These are phyloP conservation scores for Agrotis puta DNA, from an alignment of 2,888 invertebrate species.

Conservation along the genomic window DNA sequence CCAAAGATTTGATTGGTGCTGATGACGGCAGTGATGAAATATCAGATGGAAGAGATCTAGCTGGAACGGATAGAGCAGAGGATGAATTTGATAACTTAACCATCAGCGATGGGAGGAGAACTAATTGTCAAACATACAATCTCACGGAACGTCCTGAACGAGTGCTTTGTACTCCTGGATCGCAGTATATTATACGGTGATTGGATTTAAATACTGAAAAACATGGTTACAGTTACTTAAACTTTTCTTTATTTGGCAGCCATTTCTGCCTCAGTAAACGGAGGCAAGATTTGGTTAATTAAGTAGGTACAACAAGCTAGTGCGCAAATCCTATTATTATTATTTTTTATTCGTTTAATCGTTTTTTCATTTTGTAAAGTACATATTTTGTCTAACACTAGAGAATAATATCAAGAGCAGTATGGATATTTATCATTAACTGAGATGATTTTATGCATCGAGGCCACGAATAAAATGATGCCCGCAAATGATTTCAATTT, in stretches of 20 bases:
- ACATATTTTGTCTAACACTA: not conserved
- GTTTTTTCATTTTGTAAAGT: too few relatives aligned
- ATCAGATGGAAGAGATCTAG: constrained; percentile 19
- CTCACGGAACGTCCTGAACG: constrained; percentile 64
- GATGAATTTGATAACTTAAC: not conserved
- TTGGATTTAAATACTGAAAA: not conserved
- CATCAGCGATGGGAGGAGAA: constrained; percentile 23
- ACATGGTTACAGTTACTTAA: not conserved
- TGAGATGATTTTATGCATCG: too few relatives aligned
- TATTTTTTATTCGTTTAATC: too few relatives aligned
- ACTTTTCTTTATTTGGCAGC: not conserved
- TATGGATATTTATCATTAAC: too few relatives aligned
- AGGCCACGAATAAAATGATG: too few relatives aligned
- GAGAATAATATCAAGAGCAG: too few relatives aligned
- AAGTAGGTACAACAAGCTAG: not conserved
- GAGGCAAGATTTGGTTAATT: not conserved
- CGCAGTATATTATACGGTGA: constrained; percentile 81
- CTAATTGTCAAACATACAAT: constrained; percentile 68
- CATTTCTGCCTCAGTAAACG: not conserved
- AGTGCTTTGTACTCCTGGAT: constrained; percentile 77
- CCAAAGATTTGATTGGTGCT: constrained; percentile 27
- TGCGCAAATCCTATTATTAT: not conserved
- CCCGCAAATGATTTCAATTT: not conserved
- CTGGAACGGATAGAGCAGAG: constrained; percentile 34
- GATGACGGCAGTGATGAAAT: constrained; percentile 23